Evolutionary conservation across 2,797 vertebrate species (phyloP).

Genomic region (Gastrophryne carolinensis): DNA sequence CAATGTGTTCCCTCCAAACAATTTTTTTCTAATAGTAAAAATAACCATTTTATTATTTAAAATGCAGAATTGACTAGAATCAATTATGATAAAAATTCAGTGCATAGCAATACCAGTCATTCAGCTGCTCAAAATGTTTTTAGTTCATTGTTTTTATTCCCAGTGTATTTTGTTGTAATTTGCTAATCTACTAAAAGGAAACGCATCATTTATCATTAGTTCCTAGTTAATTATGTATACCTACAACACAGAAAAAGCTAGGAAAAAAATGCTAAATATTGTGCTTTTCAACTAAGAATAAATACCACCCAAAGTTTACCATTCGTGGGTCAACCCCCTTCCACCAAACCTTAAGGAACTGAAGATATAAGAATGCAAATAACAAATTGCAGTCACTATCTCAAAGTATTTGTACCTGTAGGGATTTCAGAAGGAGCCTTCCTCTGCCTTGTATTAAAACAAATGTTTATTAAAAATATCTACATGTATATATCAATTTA

Average conservation of each 20-base stretch:
- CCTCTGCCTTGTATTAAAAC: too few species aligned
- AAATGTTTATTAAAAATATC: constrained; percentile 50
- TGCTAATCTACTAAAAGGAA: constrained; percentile 40
- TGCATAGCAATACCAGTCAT: constrained; percentile 16
- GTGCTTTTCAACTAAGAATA: constrained; percentile 14
- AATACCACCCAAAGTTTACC: background rate
- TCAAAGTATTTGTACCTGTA: too few species aligned
- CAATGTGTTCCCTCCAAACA: too few species aligned
- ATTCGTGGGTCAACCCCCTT: background rate
- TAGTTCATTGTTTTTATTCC: constrained; percentile 7
- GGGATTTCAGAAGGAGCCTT: too few species aligned
- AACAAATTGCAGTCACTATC: too few species aligned
- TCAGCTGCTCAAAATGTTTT: constrained; percentile 6
- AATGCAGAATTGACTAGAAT: too few species aligned
- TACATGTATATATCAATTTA: too few species aligned
- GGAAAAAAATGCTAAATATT: constrained; percentile 42
- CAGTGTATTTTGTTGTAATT: constrained; percentile 24
- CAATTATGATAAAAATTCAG: constrained; percentile 11
- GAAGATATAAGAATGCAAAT: constrained; percentile 1
- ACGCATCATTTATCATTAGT: constrained; percentile 32
- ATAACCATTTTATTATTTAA: too few species aligned
- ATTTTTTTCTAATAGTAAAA: too few species aligned
- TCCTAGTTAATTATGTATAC: constrained; percentile 22
- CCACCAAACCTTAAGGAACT: background rate
- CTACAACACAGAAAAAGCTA: constrained; percentile 12